Evolutionary conservation across 2,797 vertebrate species (phyloP), one percentile per base, ranked within the genome.

Genomic region (Calcarius lapponicus): DNA sequence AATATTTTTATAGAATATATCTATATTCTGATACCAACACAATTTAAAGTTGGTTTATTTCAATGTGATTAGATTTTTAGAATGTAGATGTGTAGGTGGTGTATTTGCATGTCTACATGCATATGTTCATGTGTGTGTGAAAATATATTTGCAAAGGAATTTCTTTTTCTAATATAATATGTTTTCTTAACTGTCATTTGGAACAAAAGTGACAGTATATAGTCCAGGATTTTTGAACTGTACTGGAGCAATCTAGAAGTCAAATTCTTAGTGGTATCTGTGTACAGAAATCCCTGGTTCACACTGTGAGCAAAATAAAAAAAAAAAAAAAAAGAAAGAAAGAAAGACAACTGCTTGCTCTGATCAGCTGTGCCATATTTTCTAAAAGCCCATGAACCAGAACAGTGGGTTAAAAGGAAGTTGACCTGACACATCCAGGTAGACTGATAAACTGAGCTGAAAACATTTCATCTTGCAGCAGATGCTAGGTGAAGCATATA

Each of bases 371-470:
- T 97, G 97, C 98, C 97, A 96, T 97, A 97, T 98, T 98, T 98
- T 97, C 98, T 97, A 97, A 98, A 98, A 97, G 95, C 97, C 97
- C 97, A 96, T 98, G 98, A 98, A 98, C 98, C 98, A 98, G 97
- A 98, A 98, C 98, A 98, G 97, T 95, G 97, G 97, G 98, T 98
- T 98, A 98, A 98, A 98, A 97, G 98, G 97, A 98, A 98, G 98
- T 98, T 98, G 98, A 98, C 98, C 98, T 97, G 97, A 97, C 94
- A 97, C 88, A 98, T 98, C 97, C 98, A 96, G 97, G 98, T 97
- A 98, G 98, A 98, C 98, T 98, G 98, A 98, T 98, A 98, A 98
- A 98, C 97, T 93, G 97, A 98, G 96, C 97, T 97, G 98, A 97
- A 98, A 98, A 97, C 97, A 98, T 98, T 98, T 98, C 97, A 98